Base-by-base conservation (phyloP, 2,797 vertebrate genomes). In the Melanotaenia pygmaea region DNA sequence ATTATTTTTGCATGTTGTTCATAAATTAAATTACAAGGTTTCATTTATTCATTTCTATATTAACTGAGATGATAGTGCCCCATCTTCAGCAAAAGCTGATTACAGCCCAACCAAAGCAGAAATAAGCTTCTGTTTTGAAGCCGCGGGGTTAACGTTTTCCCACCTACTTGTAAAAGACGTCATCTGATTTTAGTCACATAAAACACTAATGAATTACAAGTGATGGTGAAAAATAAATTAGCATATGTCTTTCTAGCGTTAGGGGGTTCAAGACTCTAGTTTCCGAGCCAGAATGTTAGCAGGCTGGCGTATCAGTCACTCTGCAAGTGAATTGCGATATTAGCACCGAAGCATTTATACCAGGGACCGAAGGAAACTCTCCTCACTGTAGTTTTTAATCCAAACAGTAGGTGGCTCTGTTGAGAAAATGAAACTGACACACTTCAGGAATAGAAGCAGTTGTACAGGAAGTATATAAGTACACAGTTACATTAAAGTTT, bases 21-120 rank as follows among this genome's bases (percentile, higher is more conserved):
- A 62, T 4, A 59, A 26, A 28, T 62, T 75, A 22, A 72, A 64
- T 70, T 34, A 57, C 47, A 72, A 54, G 65, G 9, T 73, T 47
- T 11, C 0, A 16, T 62, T 32, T 24, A 24, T 56, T 16, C 0
- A 32, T 57, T 30, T 18, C 20, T 66, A 38, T 66, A 40, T 38
- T 61, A 24, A 60, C 30, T 30, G 12, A 60, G 50, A 63, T 57
- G 26, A 26, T 13, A 50, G 20, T 26, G 14, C n/a, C 28, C 3
- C 30, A 34, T 34, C 16, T n/a, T 18, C 22, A 54, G 20, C 24
- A 53, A 5, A 53, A 24, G 51, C 51, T 12, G 11, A 53, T 26
- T 10, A 51, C 3, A 50, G 47, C 22, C 9, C 50, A 51, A 50
- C n/a, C 50, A 51, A 45, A 22, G 20, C 22, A 35, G 24, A 54